Percentiles rank a stretch among this genome's conserved stretches.
phyloP scores from a whole-genome alignment of 2,888 invertebrate species.

The Quadriops clusia region DNA sequence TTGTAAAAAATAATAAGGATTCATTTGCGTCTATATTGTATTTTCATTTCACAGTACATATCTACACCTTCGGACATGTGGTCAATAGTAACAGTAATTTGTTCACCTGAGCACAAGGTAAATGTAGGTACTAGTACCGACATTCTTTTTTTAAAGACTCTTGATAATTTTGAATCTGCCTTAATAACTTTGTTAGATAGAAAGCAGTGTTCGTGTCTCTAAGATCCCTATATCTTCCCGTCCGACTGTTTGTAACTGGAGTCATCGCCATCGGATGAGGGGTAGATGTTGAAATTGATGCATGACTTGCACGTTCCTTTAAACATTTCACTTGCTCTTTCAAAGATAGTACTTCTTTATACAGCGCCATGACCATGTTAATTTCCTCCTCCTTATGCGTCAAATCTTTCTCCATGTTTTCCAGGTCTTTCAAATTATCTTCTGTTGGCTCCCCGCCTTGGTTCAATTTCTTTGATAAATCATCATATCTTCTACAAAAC shows the following conservation, averaged over 20 bases:
- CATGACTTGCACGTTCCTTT: conserved; percentile 26
- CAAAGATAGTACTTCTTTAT: conserved; percentile 33
- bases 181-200: conserved; percentile 32
- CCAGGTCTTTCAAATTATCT: conserved; percentile 25
- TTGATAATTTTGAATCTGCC: conserved; percentile 34
- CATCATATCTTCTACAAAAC: conserved; percentile 27
- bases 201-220: conserved; percentile 29
- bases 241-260: no score
- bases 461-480: conserved; percentile 21
- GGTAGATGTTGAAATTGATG: conserved; percentile 20
- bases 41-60: no score
- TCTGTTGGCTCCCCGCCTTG: conserved; percentile 17
- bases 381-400: conserved; percentile 36
- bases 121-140: no score
- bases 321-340: conserved; percentile 32
- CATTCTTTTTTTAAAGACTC: conserved; percentile 15
- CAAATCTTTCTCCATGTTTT: conserved; percentile 28
- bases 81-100: no score
- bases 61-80: no score
- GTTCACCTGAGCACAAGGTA: no score
- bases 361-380: conserved; percentile 34
- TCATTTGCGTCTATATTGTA: no score
- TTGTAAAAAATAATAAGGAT: no score
- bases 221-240: conserved; percentile 18
- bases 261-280: no score